Percentiles rank a stretch among this genome's conserved stretches.
Conservation (phyloP, 2,888 invertebrate genomes). For the Patella depressa region DNA sequence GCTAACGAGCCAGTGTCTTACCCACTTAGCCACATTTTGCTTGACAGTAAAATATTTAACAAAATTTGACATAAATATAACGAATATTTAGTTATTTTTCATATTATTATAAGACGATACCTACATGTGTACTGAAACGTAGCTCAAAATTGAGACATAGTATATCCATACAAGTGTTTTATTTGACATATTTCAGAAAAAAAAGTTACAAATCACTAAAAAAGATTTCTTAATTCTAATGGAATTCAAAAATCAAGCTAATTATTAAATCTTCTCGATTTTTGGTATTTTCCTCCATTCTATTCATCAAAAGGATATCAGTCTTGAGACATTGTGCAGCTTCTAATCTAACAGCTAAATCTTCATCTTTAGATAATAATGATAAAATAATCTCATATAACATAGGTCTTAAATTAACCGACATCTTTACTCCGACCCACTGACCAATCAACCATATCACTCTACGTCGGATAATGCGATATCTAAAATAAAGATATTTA, state of each 20-base stretch:
- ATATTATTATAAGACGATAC: too few relatives aligned
- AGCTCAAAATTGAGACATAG: too few relatives aligned
- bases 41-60: too few relatives aligned
- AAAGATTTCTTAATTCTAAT: not conserved
- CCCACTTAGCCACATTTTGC: too few relatives aligned
- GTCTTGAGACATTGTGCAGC: slow-evolving; percentile 87
- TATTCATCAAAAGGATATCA: slow-evolving; percentile 72
- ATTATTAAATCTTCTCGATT: not conserved
- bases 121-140: too few relatives aligned
- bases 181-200: too few relatives aligned
- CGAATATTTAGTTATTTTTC: too few relatives aligned
- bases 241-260: not conserved
- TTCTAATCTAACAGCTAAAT: slow-evolving; percentile 89
- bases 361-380: slow-evolving; percentile 82
- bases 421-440: slow-evolving; percentile 83
- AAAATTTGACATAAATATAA: too few relatives aligned
- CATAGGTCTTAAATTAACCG: slow-evolving; percentile 82
- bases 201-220: too few relatives aligned
- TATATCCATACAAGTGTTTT: too few relatives aligned
- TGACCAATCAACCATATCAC: slow-evolving; percentile 76
- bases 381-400: slow-evolving; percentile 81
- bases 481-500: slow-evolving; percentile 46
- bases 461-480: slow-evolving; percentile 66
- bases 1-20: too few relatives aligned
- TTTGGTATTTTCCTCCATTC: not conserved